Evolutionary conservation across 2,888 invertebrate species (phyloP).

Genomic region (Lamproptera curius): DNA sequence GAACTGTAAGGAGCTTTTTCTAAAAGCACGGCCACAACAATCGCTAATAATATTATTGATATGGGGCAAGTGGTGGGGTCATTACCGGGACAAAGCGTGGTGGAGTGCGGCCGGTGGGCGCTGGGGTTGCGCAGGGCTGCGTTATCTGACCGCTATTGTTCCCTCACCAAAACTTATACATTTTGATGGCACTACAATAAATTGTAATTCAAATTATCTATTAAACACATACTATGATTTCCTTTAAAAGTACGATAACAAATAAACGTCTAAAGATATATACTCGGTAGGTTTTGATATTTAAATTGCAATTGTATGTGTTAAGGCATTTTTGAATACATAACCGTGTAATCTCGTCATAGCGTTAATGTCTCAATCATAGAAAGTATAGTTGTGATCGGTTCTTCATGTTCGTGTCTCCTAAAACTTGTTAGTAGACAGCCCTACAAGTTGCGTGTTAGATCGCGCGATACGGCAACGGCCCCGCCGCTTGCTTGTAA

Average conservation of each 20-base stretch:
- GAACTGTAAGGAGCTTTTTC: constrained; percentile 4
- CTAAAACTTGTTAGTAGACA: constrained; percentile 2
- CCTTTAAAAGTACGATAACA: no score
- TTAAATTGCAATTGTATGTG: no score
- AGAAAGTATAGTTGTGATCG: no score
- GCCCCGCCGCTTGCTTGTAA: constrained; percentile 45
- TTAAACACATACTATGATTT: no score
- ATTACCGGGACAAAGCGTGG: constrained; percentile 50
- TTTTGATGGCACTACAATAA: no score
- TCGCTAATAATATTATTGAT: constrained; percentile 21
- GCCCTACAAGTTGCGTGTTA: constrained; percentile 47
- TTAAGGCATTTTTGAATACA: no score
- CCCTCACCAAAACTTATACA: background rate
- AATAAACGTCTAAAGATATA: no score
- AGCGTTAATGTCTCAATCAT: no score
- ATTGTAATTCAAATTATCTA: no score
- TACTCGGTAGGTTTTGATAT: no score
- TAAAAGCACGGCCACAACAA: constrained; percentile 11
- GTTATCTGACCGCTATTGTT: background rate
- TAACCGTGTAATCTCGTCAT: no score
- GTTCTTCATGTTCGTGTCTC: background rate
- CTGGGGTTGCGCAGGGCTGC: constrained; percentile 15
- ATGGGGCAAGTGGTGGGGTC: constrained; percentile 40
- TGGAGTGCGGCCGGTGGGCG: constrained; percentile 21
- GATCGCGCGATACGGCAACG: constrained; percentile 57